A percentile compares a stretch with the other conserved stretches of the same genome.
Conservation (phyloP, 2,113 vertebrate genomes). For the Lasiurus cinereus region DNA sequence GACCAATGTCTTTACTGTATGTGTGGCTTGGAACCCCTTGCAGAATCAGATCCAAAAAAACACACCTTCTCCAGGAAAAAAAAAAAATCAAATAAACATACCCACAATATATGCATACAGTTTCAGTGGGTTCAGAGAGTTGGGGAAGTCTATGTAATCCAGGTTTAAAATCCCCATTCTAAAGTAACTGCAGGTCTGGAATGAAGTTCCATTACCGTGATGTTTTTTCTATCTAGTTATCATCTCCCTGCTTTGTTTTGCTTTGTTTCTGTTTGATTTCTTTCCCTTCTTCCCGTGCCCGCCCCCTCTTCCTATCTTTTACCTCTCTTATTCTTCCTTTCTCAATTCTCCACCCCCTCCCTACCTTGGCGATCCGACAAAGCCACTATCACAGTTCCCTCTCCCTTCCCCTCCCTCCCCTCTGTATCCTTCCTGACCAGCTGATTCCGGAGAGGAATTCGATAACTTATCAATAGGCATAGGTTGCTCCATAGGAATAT, state of each 20-base stretch:
- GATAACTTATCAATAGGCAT: conserved; percentile 82
- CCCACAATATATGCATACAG: not conserved
- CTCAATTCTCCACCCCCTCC: conserved; percentile 53
- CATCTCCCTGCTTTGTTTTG: conserved; percentile 22
- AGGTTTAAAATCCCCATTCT: not conserved
- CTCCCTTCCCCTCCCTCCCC: conserved; percentile 25
- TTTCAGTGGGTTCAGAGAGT: not conserved
- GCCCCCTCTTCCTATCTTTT: conserved; percentile 41
- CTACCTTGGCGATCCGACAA: conserved; percentile 73
- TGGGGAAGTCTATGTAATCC: not conserved
- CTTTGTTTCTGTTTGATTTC: conserved; percentile 49
- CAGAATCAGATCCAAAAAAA: conserved; percentile 32
- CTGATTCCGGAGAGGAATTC: conserved; percentile 82
- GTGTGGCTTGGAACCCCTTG: not conserved
- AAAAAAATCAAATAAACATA: not conserved
- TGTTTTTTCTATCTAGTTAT: not conserved
- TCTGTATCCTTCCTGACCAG: conserved; percentile 83
- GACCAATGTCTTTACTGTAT: not conserved
- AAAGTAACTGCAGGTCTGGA: not conserved
- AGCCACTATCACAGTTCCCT: conserved; percentile 71
- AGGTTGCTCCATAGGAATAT: conserved; percentile 75
- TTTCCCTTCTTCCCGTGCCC: not conserved
- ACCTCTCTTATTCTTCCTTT: conserved; percentile 70
- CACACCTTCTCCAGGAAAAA: not conserved
- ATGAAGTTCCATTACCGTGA: not conserved